Evolutionary conservation across 2,797 vertebrate genomes (phyloP), one percentile per base, ranked within the genome.

Genomic region (Karalla daura): DNA sequence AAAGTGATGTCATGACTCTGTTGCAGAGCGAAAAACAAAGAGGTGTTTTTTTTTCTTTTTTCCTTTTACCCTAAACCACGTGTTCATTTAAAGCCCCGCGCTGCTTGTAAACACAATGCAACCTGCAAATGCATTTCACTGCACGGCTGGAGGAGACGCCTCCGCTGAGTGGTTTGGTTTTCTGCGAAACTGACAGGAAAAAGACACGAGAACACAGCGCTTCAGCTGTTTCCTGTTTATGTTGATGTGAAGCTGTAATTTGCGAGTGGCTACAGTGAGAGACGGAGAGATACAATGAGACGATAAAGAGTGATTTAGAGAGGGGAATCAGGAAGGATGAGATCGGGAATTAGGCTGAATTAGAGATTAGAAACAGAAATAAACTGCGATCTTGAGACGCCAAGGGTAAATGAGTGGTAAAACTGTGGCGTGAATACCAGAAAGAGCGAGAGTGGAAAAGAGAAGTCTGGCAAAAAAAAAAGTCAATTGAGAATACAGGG

Each of bases 141-240:
- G 41, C 23, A 41, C 13, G 8, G 45, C 3, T 36, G 47, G 59
- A 11, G 45, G 46, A 60, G 60, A 36, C 2, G 56, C 2, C 55
- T 63, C 44, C 1, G 10, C 43, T 66, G 63, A 64, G 76, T 44
- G 49, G 63, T 76, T 66, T 27, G 2, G 50, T 56, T 84, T 89
- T 80, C 89, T 74, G 75, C 82, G 85, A 89, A 90, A 68, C 78
- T 65, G 59, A 86, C 78, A 84, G 84, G 76, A 88, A 88, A 76
- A 61, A 58, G 49, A 58, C 28, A 3, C 60, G 36, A 20, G 52
- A 69, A 33, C 32, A 37, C 47, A 41, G 6, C 45, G 14, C 61
- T 65, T 90, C 90, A 90, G 88, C 90, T 91, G 90, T 88, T 90
- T 89, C 89, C 88, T 89, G 87, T 86, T 88, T 72, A n/a, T 27